A percentile compares a stretch with the other conserved stretches of the same genome.
These are phyloP conservation scores for Mus pahari DNA, from an alignment of 2,113 vertebrate genomes.

Conservation along the genomic window DNA sequence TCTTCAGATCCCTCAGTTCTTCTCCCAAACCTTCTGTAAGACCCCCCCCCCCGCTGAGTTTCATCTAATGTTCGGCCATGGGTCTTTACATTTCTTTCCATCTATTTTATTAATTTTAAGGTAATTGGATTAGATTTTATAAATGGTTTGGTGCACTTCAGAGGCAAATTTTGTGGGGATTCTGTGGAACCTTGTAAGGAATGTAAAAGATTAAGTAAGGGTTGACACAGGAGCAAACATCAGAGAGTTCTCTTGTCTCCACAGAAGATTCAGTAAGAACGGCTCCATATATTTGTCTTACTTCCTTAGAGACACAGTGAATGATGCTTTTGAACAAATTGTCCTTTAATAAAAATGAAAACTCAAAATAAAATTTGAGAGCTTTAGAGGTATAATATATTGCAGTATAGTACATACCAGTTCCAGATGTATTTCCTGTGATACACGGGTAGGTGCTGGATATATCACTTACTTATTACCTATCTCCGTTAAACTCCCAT, in stretches of 20 bases:
- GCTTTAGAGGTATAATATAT: background rate
- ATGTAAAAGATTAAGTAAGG: background rate
- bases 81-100: no score
- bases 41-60: no score
- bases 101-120: constrained; percentile 31
- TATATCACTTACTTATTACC: background rate
- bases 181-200: background rate
- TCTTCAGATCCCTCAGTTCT: no score
- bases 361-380: background rate
- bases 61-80: no score
- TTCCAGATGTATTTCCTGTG: background rate
- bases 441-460: background rate
- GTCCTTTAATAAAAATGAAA: background rate
- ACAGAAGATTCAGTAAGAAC: background rate
- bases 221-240: background rate
- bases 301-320: background rate
- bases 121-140: background rate
- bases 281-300: background rate
- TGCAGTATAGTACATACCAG: no score
- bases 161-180: background rate
- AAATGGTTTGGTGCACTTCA: background rate
- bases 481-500: background rate
- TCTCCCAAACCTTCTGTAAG: no score
- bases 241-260: background rate
- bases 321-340: constrained; percentile 1